Evolutionary conservation across 2,888 invertebrate species (phyloP), one percentile per base, ranked within the genome.

Genomic region (Ophion costatus): DNA sequence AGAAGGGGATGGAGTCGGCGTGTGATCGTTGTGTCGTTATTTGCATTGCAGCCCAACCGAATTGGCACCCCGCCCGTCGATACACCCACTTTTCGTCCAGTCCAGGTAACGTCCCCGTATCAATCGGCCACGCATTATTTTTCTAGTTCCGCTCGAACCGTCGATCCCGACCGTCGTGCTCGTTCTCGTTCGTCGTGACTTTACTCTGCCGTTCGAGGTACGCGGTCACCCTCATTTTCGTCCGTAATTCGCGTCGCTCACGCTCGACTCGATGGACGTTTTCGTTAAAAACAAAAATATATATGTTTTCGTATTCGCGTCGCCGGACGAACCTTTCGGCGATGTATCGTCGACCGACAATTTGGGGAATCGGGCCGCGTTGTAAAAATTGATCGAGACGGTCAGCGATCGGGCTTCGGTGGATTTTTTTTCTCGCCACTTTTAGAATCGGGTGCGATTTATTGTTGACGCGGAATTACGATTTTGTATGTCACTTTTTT

Each of bases 51-150:
- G 93, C 90, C 91, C 87, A 90, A 89, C 88, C 89, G 90, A 80
- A 88, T 92, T 93, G 94, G 94, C 93, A 92, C 87, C 85, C 88
- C 92, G 92, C 93, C 93, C 92, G 90, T 92, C 88, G 91, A 91
- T 90, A 90, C 90, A 90, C 91, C 92, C 89, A 91, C 89, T 91
- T 91, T 91, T 87, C 92, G 92, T 88, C 90, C 91, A 91, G 93
- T 93, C 88, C 93, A 93, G 93, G 92, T 93, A 93, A 93, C 91
- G 89, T 89, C 89, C 84, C 89, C 88, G 90, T 89, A 73, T 67
- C 89, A 88, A 89, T 89, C 89, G 86, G 86, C 86, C 88, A 75
- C 59, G 59, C 51, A 66, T 82, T 80, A n/a, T 29, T 80, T 82
- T 73, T 42, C 56, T 75, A 51, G 42, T 89, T 51, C 85, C 85